Evolutionary conservation across 2,113 vertebrate species (phyloP).

Genomic region (Melanostigma gelatinosum): DNA sequence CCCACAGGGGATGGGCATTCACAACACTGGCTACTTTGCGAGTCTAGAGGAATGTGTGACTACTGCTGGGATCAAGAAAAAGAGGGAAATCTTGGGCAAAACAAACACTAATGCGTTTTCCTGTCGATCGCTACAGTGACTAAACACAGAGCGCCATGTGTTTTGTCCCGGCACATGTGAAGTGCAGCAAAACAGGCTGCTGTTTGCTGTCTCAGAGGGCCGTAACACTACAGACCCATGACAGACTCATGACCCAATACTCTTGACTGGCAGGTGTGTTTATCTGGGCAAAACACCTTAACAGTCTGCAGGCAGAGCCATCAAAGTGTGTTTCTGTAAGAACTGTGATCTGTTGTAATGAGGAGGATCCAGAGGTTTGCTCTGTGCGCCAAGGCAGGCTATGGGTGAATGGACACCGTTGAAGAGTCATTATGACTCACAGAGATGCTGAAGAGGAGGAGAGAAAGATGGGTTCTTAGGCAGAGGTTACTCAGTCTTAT

Average conservation of each 20-base stretch:
- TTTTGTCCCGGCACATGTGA: slow-evolving; percentile 51
- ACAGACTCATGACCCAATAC: slow-evolving; percentile 63
- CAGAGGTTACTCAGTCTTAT: slow-evolving; percentile 35
- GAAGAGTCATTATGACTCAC: slow-evolving; percentile 62
- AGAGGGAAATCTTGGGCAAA: slow-evolving; percentile 22
- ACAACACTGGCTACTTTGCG: slow-evolving; percentile 26
- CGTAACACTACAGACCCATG: slow-evolving; percentile 46
- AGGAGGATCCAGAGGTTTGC: slow-evolving; percentile 64
- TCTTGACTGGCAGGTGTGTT: slow-evolving; percentile 74
- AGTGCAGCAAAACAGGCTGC: slow-evolving; percentile 43
- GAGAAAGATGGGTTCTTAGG: slow-evolving; percentile 19
- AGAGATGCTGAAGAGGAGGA: slow-evolving; percentile 43
- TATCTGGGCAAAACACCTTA: slow-evolving; percentile 64
- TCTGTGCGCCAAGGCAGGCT: slow-evolving; percentile 47
- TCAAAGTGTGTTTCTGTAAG: slow-evolving; percentile 58
- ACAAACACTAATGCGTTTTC: slow-evolving; percentile 28
- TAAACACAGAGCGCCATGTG: slow-evolving; percentile 39
- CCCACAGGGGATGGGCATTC: slow-evolving; percentile 20
- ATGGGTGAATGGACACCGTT: slow-evolving; percentile 52
- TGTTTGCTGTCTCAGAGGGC: slow-evolving; percentile 58
- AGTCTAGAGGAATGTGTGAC: slow-evolving; percentile 27
- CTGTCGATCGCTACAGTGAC: slow-evolving; percentile 26
- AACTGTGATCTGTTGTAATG: slow-evolving; percentile 70
- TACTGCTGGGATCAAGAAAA: slow-evolving; percentile 31
- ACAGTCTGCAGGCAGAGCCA: slow-evolving; percentile 57